phyloP scores from a whole-genome alignment of 2,113 vertebrate genomes.

The Phrynosoma platyrhinos region DNA sequence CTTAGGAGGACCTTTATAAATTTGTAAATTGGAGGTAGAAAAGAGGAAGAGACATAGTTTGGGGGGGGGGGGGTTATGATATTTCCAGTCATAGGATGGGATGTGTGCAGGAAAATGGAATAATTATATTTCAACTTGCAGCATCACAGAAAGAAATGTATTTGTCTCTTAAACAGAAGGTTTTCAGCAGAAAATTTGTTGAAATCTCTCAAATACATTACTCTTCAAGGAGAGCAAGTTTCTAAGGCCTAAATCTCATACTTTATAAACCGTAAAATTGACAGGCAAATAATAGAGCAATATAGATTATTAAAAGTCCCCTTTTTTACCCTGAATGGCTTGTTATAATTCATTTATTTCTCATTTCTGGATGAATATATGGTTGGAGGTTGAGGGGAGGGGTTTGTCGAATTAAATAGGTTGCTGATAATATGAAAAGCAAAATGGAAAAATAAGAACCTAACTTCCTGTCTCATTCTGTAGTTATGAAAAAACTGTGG shows the following conservation, averaged over 20 bases:
- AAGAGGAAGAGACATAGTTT: background rate
- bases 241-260: slow-evolving; percentile 18
- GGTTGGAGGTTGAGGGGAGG: background rate
- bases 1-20: background rate
- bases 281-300: slow-evolving; percentile 51
- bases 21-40: background rate
- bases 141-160: background rate
- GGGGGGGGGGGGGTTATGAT: too few species aligned
- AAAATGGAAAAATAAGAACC: background rate
- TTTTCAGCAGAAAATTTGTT: slow-evolving; percentile 57
- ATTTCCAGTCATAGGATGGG: background rate
- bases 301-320: slow-evolving; percentile 59
- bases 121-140: slow-evolving; percentile 24
- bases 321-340: slow-evolving; percentile 29
- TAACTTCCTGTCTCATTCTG: background rate
- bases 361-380: slow-evolving; percentile 30
- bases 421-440: slow-evolving; percentile 13
- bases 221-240: slow-evolving; percentile 51
- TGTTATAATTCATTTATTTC: slow-evolving; percentile 23
- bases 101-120: background rate
- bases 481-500: slow-evolving; percentile 1
- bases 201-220: slow-evolving; percentile 55
- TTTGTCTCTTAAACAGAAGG: slow-evolving; percentile 54
- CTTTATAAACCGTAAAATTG: slow-evolving; percentile 50
- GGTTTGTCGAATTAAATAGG: background rate